Percentiles rank a stretch among this genome's conserved stretches.
phyloP scores from a whole-genome alignment of 2,113 vertebrate species.

The Gnathochromis pfefferi region DNA sequence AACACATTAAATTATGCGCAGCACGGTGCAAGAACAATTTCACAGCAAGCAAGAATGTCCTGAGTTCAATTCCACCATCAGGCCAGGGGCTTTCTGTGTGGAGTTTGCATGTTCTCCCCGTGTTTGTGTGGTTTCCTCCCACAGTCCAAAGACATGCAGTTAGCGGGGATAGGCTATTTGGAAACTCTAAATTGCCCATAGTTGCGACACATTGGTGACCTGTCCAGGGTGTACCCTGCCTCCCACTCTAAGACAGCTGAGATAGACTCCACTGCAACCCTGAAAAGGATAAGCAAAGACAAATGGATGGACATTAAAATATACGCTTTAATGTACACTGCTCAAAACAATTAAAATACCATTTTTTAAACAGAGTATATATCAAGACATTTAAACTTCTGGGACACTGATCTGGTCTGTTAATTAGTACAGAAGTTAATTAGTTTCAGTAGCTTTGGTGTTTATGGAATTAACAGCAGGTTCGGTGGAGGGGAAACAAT shows the following conservation, averaged over 20 bases:
- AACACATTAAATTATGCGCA: neutral
- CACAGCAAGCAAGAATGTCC: neutral
- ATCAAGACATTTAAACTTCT: neutral
- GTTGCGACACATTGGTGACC: too few relatives aligned
- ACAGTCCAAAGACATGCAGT: neutral
- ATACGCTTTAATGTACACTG: neutral
- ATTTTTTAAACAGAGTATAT: neutral
- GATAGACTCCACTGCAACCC: neutral
- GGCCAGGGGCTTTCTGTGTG: neutral
- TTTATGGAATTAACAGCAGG: neutral
- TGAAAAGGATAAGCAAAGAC: neutral
- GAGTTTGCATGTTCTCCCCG: neutral
- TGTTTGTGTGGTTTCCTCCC: neutral
- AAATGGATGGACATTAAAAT: neutral
- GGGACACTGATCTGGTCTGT: neutral
- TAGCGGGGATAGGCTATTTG: accelerated
- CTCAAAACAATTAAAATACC: neutral
- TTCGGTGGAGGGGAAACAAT: neutral
- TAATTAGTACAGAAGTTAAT: neutral
- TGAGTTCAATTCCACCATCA: neutral
- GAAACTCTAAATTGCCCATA: neutral
- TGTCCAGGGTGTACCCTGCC: too few relatives aligned
- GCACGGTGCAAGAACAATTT: neutral
- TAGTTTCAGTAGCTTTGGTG: neutral
- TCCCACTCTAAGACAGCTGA: neutral